Conservation (phyloP, 2,888 invertebrate species). For the Andrena dorsata region DNA sequence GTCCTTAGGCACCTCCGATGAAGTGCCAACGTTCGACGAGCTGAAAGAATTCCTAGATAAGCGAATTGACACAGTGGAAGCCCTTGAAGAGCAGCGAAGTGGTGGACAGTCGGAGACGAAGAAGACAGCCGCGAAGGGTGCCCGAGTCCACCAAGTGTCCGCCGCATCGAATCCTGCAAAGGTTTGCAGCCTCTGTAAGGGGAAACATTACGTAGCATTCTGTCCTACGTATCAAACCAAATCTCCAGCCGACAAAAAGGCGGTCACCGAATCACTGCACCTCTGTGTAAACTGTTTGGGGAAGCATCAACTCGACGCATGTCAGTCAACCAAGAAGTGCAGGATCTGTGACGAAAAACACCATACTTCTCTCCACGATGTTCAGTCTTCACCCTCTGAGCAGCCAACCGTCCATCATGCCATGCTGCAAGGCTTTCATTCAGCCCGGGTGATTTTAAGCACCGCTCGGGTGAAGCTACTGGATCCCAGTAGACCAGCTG, state of each 20-base stretch:
- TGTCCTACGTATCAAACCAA: background rate
- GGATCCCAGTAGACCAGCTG: background rate
- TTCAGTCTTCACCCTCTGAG: fast-evolving
- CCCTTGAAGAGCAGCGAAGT: too few species aligned
- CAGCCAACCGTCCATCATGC: background rate
- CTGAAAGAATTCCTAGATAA: fast-evolving
- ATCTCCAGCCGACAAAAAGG: background rate
- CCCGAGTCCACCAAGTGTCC: too few species aligned
- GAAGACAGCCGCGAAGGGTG: too few species aligned
- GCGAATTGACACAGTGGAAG: too few species aligned
- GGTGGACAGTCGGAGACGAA: fast-evolving
- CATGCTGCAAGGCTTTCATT: too few species aligned
- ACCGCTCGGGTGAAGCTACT: background rate
- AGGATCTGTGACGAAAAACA: background rate
- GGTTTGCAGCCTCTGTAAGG: background rate
- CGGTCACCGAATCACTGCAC: background rate
- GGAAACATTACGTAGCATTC: background rate
- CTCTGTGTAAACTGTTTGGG: background rate
- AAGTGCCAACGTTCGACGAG: too few species aligned
- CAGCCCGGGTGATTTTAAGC: background rate
- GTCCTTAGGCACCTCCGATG: too few species aligned
- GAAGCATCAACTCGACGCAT: background rate
- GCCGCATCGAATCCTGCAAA: too few species aligned
- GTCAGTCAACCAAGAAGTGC: background rate
- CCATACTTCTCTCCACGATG: background rate